Percentiles rank a stretch among this genome's conserved stretches.
Conservation (phyloP, 2,797 vertebrate species). For the Cossypha caffra region DNA sequence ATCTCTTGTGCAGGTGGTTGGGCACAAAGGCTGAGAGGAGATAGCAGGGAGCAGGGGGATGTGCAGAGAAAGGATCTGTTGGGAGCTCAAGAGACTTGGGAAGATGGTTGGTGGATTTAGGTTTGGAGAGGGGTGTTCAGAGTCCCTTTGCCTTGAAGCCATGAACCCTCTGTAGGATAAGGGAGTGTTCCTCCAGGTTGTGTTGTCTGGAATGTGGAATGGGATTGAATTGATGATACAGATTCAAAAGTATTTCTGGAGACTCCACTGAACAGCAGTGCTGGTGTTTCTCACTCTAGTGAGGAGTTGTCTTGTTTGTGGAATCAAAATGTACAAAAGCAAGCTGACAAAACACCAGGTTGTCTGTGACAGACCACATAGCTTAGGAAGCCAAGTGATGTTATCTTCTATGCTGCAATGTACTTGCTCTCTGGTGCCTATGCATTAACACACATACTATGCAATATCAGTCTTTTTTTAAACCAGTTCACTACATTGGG, state of each 20-base stretch:
- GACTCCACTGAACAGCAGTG: neutral
- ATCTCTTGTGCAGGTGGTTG: neutral
- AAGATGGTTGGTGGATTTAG: neutral
- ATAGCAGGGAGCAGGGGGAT: neutral
- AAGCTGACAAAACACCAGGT: neutral
- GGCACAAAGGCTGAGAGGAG: constrained; percentile 1
- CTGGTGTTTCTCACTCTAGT: constrained; percentile 19
- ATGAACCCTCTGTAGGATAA: neutral
- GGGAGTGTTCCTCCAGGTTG: neutral
- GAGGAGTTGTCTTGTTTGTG: constrained; percentile 23
- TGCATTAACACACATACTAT: constrained; percentile 47
- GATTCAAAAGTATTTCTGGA: neutral
- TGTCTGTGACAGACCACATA: constrained; percentile 1
- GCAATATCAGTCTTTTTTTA: constrained; percentile 17
- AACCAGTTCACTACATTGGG: constrained; percentile 27
- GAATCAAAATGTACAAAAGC: neutral
- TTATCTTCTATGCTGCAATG: constrained; percentile 6
- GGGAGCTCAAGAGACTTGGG: neutral
- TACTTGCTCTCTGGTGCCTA: constrained; percentile 54
- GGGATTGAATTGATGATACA: neutral
- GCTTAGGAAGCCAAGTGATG: constrained; percentile 42
- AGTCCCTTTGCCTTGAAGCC: neutral
- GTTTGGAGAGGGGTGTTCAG: neutral
- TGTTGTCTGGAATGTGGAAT: neutral
- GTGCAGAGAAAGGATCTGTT: neutral